A percentile compares a stretch with the other conserved stretches of the same genome.
phyloP scores from a whole-genome alignment of 2,888 invertebrate species.

The Candidula unifasciata region DNA sequence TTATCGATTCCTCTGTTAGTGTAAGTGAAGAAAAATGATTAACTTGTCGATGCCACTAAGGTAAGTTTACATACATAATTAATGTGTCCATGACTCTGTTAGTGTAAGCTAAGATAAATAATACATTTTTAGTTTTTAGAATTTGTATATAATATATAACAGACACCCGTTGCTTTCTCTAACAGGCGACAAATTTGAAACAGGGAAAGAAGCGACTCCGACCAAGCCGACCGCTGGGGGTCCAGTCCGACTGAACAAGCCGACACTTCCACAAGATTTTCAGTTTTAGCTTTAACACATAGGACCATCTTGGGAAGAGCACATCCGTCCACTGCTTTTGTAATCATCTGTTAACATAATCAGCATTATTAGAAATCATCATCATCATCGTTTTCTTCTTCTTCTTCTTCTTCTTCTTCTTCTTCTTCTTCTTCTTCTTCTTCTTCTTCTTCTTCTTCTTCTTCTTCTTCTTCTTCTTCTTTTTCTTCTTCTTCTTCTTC shows the following conservation, averaged over 20 bases:
- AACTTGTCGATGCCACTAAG: too few relatives aligned
- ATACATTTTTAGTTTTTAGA: too few relatives aligned
- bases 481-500: constrained; percentile 44
- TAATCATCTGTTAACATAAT: neutral
- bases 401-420: constrained; percentile 43
- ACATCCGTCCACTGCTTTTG: too few relatives aligned
- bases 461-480: constrained; percentile 13
- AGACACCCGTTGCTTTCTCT: too few relatives aligned
- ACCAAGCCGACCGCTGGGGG: neutral
- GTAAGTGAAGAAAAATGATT: too few relatives aligned
- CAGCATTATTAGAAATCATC: too few relatives aligned
- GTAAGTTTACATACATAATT: too few relatives aligned
- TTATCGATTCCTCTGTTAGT: too few relatives aligned
- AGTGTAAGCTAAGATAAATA: too few relatives aligned
- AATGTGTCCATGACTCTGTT: too few relatives aligned
- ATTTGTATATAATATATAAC: too few relatives aligned
- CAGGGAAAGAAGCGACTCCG: neutral
- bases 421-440: constrained; percentile 46
- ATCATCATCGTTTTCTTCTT: constrained; percentile 42
- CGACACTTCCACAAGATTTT: neutral
- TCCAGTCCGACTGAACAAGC: neutral
- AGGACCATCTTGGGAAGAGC: too few relatives aligned
- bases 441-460: constrained; percentile 10
- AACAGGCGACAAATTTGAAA: constrained; percentile 5
- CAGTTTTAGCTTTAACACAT: neutral